These are phyloP conservation scores for Chinchilla lanigera DNA, from an alignment of 2,113 vertebrate genomes.

Conservation along the genomic window DNA sequence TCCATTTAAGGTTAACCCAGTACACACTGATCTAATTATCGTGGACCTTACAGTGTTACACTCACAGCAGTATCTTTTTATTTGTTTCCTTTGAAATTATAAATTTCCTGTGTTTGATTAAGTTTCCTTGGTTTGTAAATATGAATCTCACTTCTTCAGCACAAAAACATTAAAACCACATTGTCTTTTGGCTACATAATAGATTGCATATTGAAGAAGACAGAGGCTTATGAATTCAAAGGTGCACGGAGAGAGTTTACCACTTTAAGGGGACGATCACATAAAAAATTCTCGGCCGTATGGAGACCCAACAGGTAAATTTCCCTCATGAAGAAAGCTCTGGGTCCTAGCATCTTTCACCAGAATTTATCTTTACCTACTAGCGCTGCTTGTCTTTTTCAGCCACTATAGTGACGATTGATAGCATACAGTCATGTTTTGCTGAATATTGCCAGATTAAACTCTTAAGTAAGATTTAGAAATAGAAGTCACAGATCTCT, in stretches of 20 bases:
- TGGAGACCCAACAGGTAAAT: background rate
- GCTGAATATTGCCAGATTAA: background rate
- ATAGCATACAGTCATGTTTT: background rate
- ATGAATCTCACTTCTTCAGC: background rate
- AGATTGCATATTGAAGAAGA: background rate
- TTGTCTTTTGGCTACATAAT: background rate
- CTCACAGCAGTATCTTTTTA: background rate
- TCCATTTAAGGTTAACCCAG: conserved; percentile 43
- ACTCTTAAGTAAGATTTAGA: background rate
- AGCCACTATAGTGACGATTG: background rate
- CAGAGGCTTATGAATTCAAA: background rate
- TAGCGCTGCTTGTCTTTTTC: background rate
- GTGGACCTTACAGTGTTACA: background rate
- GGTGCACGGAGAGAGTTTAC: background rate
- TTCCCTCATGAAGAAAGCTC: background rate
- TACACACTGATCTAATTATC: conserved; percentile 45
- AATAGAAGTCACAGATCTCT: background rate
- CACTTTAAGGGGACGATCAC: background rate
- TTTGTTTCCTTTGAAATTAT: background rate
- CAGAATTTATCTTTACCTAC: background rate
- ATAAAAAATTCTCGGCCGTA: background rate
- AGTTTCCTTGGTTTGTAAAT: conserved; percentile 15
- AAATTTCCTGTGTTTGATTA: background rate
- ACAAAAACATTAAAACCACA: background rate
- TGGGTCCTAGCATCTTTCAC: background rate